Conservation (phyloP, 2,888 invertebrate species). For the Elegia similella region DNA sequence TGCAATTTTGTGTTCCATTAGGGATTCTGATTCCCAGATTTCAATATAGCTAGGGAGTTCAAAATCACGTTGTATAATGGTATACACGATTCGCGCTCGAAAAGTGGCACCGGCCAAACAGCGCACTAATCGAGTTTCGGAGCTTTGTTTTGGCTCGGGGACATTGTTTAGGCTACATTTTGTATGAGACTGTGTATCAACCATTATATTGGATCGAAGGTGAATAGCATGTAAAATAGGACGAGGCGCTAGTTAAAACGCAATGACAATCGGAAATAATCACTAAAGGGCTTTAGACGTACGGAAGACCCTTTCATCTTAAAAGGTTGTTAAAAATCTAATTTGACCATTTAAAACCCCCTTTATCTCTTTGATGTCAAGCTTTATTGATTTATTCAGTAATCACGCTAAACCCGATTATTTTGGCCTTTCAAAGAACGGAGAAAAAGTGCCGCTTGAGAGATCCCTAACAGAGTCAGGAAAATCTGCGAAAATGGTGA, state of each 20-base stretch:
- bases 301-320: conserved; percentile 29
- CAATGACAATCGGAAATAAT: neutral
- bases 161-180: too few relatives aligned
- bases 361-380: conserved; percentile 44
- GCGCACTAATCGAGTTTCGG: too few relatives aligned
- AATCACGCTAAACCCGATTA: conserved; percentile 50
- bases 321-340: conserved; percentile 35
- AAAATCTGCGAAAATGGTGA: neutral
- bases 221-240: too few relatives aligned
- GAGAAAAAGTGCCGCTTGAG: neutral
- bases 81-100: too few relatives aligned
- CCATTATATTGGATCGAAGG: too few relatives aligned
- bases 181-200: too few relatives aligned
- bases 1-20: too few relatives aligned
- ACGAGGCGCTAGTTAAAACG: neutral
- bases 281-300: neutral
- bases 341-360: conserved; percentile 38
- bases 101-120: too few relatives aligned
- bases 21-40: too few relatives aligned
- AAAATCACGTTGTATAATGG: too few relatives aligned
- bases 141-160: too few relatives aligned
- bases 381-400: conserved; percentile 51
- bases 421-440: conserved; percentile 37
- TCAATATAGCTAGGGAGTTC: too few relatives aligned
- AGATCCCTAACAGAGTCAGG: neutral